phyloP scores from a whole-genome alignment of 2,797 vertebrate genomes.

The Neosilurus mollespiculum region DNA sequence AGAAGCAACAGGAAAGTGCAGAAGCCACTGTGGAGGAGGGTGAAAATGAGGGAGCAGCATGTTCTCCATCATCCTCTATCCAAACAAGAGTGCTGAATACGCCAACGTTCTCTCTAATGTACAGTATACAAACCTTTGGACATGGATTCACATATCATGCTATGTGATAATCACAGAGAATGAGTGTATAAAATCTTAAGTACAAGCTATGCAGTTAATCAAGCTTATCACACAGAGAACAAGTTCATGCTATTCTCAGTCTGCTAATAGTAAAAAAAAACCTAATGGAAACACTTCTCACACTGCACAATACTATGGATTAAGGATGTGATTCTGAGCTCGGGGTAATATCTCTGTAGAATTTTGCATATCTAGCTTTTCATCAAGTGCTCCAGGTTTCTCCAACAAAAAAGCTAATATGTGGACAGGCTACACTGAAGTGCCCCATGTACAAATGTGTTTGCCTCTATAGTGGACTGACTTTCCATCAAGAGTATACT shows the following conservation, averaged over 20 bases:
- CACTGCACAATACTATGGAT: not conserved
- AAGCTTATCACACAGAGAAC: not conserved
- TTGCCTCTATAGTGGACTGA: not conserved
- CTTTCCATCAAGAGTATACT: not conserved
- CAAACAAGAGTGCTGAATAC: slow-evolving; percentile 56
- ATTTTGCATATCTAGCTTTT: not conserved
- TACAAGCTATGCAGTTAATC: not conserved
- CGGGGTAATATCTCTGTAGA: not conserved
- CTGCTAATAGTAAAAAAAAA: not conserved
- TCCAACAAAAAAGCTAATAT: not conserved
- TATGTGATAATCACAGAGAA: not conserved
- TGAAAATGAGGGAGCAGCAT: slow-evolving; percentile 29
- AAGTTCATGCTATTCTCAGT: not conserved
- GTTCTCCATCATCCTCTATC: slow-evolving; percentile 44
- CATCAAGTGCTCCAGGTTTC: not conserved
- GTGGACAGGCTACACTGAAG: not conserved
- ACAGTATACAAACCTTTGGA: slow-evolving; percentile 29
- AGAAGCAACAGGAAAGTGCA: slow-evolving; percentile 35
- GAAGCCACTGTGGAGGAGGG: slow-evolving; percentile 34
- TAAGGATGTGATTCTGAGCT: not conserved
- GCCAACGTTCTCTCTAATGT: slow-evolving; percentile 70
- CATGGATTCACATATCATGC: not conserved
- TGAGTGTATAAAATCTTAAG: not conserved
- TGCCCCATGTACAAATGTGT: not conserved
- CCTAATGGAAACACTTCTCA: not conserved